phyloP scores from a whole-genome alignment of 2,113 vertebrate genomes.

The Sceloporus tristichus region DNA sequence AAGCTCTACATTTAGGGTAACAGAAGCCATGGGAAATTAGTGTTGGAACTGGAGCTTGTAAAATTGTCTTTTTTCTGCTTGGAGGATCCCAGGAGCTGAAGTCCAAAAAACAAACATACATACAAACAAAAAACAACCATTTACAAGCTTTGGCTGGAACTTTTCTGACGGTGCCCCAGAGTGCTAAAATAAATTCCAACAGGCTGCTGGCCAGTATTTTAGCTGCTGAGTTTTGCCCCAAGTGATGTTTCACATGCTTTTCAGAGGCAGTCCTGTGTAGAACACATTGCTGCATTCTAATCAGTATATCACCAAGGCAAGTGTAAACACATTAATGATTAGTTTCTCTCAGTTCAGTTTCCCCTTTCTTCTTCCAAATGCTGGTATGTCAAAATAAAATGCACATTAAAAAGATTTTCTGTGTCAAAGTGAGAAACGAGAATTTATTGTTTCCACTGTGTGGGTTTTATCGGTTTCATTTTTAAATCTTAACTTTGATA shows the following conservation, averaged over 20 bases:
- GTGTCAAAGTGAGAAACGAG: constrained; percentile 22
- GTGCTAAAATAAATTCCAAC: background rate
- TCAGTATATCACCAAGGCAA: background rate
- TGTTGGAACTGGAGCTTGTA: background rate
- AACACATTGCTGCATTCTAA: background rate
- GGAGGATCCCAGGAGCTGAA: no score
- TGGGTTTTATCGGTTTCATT: background rate
- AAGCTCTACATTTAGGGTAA: no score
- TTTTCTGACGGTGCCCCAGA: no score
- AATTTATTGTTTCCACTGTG: constrained; percentile 25
- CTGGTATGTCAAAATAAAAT: constrained; percentile 16
- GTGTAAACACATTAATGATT: background rate
- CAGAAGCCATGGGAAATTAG: background rate
- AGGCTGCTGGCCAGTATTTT: background rate
- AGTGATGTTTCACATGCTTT: background rate
- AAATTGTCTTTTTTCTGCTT: background rate
- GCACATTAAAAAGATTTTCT: background rate
- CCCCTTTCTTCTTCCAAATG: constrained; percentile 12
- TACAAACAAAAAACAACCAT: no score
- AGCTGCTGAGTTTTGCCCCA: background rate
- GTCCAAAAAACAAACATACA: no score
- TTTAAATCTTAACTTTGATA: constrained; percentile 42
- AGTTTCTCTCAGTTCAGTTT: background rate
- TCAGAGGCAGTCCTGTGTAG: background rate
- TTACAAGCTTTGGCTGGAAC: no score